Base-by-base conservation (phyloP, 2,113 vertebrate species). In the Gavialis gangeticus region DNA sequence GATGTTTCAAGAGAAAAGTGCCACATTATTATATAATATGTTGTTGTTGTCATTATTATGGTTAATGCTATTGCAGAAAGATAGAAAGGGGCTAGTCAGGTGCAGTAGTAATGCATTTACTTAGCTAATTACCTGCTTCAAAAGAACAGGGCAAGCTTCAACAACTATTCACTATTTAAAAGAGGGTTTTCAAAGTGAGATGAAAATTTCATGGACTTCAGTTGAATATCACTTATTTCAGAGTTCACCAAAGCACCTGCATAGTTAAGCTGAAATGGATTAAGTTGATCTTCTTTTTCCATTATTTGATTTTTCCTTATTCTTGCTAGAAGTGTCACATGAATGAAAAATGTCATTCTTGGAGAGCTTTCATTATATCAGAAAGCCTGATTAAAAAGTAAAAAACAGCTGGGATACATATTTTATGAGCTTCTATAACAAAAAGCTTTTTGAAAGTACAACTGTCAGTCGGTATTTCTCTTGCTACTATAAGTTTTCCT, bases 341-440 rank as follows among this genome's bases (percentile, higher is more conserved):
- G 88, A 96, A 96, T 75, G 73, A 95, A 77, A 73, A 90, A 76
- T 85, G 79, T 92, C 83, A 92, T 90, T 90, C 67, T 94, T 79
- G 85, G 89, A 96, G 76, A 96, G 84, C 85, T 67, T 95, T 90
- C 62, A 94, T 96, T 96, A 82, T 95, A 89, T 60, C 75, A 93
- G 57, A 93, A 84, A 30, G 63, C 24, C 86, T 94, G 82, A 95
- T 96, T 96, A 95, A 75, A 81, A 95, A 93, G 91, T 87, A 90
- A 91, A 87, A 75, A 96, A 91, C 30, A 92, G 69, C 93, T 84
- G 77, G 82, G 81, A 76, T 94, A 75, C 79, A 75, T 88, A 85
- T 95, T 97, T 96, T 92, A 89, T 94, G 59, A 93, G 46, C 22
- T 89, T 87, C 71, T 63, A 78, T 93, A 79, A 91, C 90, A 87